phyloP scores from a whole-genome alignment of 2,888 invertebrate genomes.

The Zele albiditarsus region DNA sequence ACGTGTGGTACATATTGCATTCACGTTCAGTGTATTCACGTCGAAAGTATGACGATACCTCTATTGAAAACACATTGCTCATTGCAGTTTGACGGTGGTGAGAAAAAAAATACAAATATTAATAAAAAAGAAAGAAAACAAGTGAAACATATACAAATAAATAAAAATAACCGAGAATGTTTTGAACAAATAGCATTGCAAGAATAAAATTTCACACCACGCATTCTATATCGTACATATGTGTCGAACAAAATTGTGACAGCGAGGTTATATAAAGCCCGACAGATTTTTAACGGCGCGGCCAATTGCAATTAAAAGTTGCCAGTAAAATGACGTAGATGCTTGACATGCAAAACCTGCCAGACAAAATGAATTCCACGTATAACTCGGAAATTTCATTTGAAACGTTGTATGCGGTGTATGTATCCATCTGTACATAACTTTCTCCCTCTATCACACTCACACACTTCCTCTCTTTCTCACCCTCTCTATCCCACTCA shows the following conservation, averaged over 20 bases:
- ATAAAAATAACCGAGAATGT: neutral
- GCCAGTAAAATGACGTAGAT: conserved; percentile 38
- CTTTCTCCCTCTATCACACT: neutral
- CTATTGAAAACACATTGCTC: neutral
- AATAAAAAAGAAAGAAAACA: neutral
- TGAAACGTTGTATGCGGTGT: conserved; percentile 19
- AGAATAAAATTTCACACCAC: neutral
- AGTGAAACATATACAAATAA: neutral
- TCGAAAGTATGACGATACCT: neutral
- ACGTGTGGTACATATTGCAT: neutral
- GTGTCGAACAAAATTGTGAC: conserved; percentile 21
- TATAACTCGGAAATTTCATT: conserved; percentile 34
- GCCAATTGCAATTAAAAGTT: conserved; percentile 44
- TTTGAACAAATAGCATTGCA: neutral
- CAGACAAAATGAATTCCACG: conserved; percentile 15
- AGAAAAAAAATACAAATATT: neutral
- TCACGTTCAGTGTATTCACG: neutral
- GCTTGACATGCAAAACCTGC: conserved; percentile 32
- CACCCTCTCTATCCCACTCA: too few species aligned
- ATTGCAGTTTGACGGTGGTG: neutral
- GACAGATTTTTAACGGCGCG: conserved; percentile 29
- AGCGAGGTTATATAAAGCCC: conserved; percentile 19
- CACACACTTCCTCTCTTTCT: neutral
- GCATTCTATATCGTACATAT: neutral
- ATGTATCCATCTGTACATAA: neutral